These are phyloP conservation scores for Cryptocephalus moraei DNA, from an alignment of 2,888 invertebrate species.

Conservation along the genomic window DNA sequence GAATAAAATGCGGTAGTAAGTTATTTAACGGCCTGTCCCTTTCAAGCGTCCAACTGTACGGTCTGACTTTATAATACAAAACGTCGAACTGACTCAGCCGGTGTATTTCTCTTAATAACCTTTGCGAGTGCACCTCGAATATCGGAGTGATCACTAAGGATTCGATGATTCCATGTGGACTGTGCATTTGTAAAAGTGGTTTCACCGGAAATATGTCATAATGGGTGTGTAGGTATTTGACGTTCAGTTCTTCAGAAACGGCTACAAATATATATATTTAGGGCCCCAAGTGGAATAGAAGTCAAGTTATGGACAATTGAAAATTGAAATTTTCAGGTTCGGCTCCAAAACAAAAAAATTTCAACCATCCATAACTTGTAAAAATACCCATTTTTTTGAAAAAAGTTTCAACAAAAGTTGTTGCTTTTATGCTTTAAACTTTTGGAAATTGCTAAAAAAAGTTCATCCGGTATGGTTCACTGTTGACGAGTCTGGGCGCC, in stretches of 20 bases:
- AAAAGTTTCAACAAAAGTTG: too few relatives aligned
- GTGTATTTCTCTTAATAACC: neutral
- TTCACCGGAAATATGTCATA: neutral
- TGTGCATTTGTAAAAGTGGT: too few relatives aligned
- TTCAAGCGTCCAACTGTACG: neutral
- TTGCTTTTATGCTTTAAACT: too few relatives aligned
- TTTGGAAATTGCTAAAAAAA: too few relatives aligned
- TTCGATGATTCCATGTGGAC: neutral
- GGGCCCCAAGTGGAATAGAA: too few relatives aligned
- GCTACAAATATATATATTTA: neutral
- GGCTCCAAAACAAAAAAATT: too few relatives aligned
- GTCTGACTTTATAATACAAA: neutral
- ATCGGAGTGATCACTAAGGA: neutral
- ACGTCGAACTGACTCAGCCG: neutral
- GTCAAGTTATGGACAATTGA: too few relatives aligned
- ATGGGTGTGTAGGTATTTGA: neutral
- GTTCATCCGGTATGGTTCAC: too few relatives aligned
- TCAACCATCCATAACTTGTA: too few relatives aligned
- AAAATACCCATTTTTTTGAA: too few relatives aligned
- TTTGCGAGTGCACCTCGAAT: neutral
- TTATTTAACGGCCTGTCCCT: neutral
- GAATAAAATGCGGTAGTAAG: neutral
- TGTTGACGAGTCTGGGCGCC: too few relatives aligned
- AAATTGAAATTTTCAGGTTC: too few relatives aligned
- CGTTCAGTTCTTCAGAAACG: neutral